These are phyloP conservation scores for Cercopithecus petaurista DNA, from an alignment of 2,797 vertebrate genomes.

Conservation along the genomic window DNA sequence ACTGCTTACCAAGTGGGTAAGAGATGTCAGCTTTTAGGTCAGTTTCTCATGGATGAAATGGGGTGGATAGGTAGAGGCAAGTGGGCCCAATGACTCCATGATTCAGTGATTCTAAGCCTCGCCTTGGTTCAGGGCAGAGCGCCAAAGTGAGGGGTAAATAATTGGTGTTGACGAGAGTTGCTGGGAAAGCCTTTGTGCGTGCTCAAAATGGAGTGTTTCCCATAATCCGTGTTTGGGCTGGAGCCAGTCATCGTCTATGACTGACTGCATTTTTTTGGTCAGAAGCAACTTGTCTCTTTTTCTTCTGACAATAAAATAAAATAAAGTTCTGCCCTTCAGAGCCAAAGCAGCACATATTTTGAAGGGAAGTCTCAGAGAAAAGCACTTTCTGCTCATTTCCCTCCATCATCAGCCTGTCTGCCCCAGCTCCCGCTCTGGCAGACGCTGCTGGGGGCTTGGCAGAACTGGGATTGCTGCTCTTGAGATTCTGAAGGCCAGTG, in stretches of 20 bases:
- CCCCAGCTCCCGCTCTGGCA: background rate
- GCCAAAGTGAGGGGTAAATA: background rate
- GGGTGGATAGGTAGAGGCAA: background rate
- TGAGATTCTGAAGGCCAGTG: background rate
- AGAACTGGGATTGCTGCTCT: background rate
- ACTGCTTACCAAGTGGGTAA: background rate
- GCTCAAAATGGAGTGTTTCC: background rate
- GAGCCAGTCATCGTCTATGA: background rate
- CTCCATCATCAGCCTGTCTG: background rate
- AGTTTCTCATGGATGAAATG: background rate
- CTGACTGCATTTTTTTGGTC: background rate
- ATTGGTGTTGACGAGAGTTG: background rate
- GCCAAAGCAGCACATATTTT: background rate
- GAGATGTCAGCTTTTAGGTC: background rate
- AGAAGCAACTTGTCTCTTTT: conserved; percentile 26
- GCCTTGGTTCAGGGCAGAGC: background rate
- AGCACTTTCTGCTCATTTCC: background rate
- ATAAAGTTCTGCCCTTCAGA: background rate
- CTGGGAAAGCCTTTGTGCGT: background rate
- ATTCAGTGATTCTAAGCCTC: background rate
- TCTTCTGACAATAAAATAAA: background rate
- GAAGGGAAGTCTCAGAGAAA: background rate
- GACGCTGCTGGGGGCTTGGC: background rate
- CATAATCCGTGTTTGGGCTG: background rate
- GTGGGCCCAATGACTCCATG: background rate